Percentiles rank a stretch among this genome's conserved stretches.
Evolutionary conservation across 2,888 invertebrate species (phyloP).

Genomic region (Napeogenes inachia): DNA sequence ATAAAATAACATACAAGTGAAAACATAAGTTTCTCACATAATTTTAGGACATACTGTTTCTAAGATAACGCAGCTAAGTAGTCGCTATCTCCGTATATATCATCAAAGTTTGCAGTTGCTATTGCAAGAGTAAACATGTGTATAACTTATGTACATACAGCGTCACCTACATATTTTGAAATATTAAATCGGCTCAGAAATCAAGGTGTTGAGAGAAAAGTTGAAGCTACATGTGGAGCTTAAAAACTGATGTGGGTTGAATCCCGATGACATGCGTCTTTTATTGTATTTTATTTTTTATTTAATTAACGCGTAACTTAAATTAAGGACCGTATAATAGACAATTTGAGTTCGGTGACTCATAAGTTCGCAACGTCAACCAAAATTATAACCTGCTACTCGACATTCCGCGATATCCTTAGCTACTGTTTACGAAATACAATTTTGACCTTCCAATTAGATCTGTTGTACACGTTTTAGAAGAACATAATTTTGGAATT

Average conservation of each 20-base stretch:
- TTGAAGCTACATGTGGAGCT: conserved; percentile 11
- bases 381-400: conserved; percentile 65
- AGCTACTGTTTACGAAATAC: conserved; percentile 33
- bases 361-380: conserved; percentile 61
- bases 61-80: conserved; percentile 61
- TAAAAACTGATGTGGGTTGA: conserved; percentile 26
- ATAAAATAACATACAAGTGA: too few species aligned
- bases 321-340: not conserved
- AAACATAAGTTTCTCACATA: too few species aligned
- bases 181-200: conserved; percentile 7
- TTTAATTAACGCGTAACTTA: conserved; percentile 10
- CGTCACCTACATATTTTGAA: conserved; percentile 23
- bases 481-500: not conserved
- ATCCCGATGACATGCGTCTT: conserved; percentile 17
- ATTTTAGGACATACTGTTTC: too few species aligned
- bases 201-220: not conserved
- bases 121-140: conserved; percentile 30
- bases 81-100: conserved; percentile 48
- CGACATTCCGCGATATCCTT: conserved; percentile 57
- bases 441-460: conserved; percentile 21
- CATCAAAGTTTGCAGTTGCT: conserved; percentile 41
- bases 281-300: too few species aligned
- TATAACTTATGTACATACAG: conserved; percentile 16
- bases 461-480: not conserved
- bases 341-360: conserved; percentile 44